These are phyloP conservation scores for Tinea semifulvella DNA, from an alignment of 2,888 invertebrate genomes.

Conservation along the genomic window DNA sequence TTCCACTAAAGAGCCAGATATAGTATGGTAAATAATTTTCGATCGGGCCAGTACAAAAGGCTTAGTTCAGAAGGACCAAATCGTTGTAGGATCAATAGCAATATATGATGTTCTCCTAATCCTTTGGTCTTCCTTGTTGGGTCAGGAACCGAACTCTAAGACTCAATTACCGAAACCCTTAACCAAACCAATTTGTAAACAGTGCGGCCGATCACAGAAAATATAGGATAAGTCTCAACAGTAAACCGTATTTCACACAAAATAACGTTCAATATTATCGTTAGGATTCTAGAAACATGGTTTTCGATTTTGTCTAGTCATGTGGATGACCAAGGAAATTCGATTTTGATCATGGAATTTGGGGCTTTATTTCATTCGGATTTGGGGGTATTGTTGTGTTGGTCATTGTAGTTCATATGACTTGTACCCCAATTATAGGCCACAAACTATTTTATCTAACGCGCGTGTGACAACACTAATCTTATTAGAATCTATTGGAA, in stretches of 20 bases:
- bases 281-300: not conserved
- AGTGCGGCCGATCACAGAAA: slow-evolving; percentile 46
- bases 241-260: slow-evolving; percentile 22
- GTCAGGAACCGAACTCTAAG: slow-evolving; percentile 54
- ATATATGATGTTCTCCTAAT: slow-evolving; percentile 40
- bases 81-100: slow-evolving; percentile 41
- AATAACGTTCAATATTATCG: slow-evolving; percentile 19
- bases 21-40: too few species aligned
- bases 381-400: slow-evolving; percentile 24
- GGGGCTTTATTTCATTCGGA: slow-evolving; percentile 25
- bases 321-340: slow-evolving; percentile 54
- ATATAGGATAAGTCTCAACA: slow-evolving; percentile 28
- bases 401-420: slow-evolving; percentile 23
- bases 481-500: slow-evolving; percentile 64
- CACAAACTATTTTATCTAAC: slow-evolving; percentile 66
- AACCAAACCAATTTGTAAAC: slow-evolving; percentile 65
- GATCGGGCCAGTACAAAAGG: too few species aligned
- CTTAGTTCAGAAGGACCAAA: not conserved
- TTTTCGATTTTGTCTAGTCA: slow-evolving; percentile 64
- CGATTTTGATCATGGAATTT: slow-evolving; percentile 22
- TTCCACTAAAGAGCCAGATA: too few species aligned
- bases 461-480: slow-evolving; percentile 62
- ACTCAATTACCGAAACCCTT: slow-evolving; percentile 64
- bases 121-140: slow-evolving; percentile 43
- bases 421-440: slow-evolving; percentile 61